Base-by-base conservation (phyloP, 2,888 invertebrate genomes). In the Chalcosyrphus nemorum region DNA sequence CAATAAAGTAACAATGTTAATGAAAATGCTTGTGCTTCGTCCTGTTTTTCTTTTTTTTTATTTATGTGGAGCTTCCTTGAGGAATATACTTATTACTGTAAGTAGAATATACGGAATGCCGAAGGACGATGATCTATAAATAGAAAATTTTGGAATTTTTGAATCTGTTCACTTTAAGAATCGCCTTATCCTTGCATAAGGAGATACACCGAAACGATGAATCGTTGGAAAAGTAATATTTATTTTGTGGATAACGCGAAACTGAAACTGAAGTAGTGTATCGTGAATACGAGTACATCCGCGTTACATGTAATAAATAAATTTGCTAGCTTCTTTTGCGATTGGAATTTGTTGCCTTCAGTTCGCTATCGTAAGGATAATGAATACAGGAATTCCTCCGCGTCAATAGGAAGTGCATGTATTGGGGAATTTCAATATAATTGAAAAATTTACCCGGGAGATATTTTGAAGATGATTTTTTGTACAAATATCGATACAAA, bases 1-100 rank as follows among this genome's bases (percentile, higher is more conserved):
- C 86, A 86, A 87, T 87, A 87, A 86, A 86, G 85, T 86, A 87
- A 76, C 85, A 86, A 87, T 86, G 86, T 86, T 87, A 86, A 87
- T 87, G 86, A 87, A 87, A 87, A 87, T 86, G 70, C 82, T 81
- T 32, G 6, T 57, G 13, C 17, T 47, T 61, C 11, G 27, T 47
- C 5, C 11, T 13, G 1, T 38, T 27, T n/a, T 35, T 27, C 4
- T 65, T 24, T 21, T 35, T 21, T 50, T 17, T 43, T n/a, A n/a
- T n/a, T n/a, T n/a, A n/a, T n/a, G n/a, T n/a, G n/a, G n/a, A n/a
- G n/a, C n/a, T n/a, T n/a, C n/a, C n/a, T n/a, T n/a, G n/a, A n/a
- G n/a, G n/a, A n/a, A n/a, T n/a, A n/a, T n/a, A n/a, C n/a, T n/a
- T n/a, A n/a, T n/a, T n/a, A n/a, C n/a, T n/a, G n/a, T n/a, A n/a